Evolutionary conservation across 2,797 vertebrate species (phyloP).

Genomic region (Artibeus jamaicensis): DNA sequence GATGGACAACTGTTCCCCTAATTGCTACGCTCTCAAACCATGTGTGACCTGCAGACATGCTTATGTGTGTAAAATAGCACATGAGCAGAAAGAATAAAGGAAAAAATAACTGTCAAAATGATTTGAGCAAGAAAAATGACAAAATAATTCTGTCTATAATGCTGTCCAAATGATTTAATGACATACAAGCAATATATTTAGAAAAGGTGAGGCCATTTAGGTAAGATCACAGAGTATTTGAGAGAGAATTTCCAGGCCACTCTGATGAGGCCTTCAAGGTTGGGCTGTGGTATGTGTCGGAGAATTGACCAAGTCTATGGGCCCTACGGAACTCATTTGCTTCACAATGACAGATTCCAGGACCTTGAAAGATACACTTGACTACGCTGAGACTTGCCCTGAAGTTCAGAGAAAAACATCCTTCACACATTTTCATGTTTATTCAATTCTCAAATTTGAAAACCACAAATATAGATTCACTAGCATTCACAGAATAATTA

Average conservation of each 20-base stretch:
- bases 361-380: neutral
- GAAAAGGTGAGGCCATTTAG: neutral
- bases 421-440: neutral
- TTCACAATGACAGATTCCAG: neutral
- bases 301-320: neutral
- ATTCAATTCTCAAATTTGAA: neutral
- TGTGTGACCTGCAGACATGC: neutral
- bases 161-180: neutral
- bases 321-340: neutral
- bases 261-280: slow-evolving; percentile 38
- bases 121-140: neutral
- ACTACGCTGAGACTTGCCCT: neutral
- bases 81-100: neutral
- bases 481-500: neutral
- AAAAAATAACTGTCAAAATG: neutral
- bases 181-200: neutral
- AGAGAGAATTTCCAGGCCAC: slow-evolving; percentile 25
- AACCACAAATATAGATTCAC: neutral
- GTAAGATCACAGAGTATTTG: slow-evolving; percentile 48
- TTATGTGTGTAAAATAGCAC: neutral
- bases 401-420: neutral
- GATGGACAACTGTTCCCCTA: neutral
- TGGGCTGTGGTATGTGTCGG: neutral
- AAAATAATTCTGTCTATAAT: neutral
- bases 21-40: neutral